These are phyloP conservation scores for Ceuthmochares aereus DNA, from an alignment of 2,113 vertebrate species.

Conservation along the genomic window DNA sequence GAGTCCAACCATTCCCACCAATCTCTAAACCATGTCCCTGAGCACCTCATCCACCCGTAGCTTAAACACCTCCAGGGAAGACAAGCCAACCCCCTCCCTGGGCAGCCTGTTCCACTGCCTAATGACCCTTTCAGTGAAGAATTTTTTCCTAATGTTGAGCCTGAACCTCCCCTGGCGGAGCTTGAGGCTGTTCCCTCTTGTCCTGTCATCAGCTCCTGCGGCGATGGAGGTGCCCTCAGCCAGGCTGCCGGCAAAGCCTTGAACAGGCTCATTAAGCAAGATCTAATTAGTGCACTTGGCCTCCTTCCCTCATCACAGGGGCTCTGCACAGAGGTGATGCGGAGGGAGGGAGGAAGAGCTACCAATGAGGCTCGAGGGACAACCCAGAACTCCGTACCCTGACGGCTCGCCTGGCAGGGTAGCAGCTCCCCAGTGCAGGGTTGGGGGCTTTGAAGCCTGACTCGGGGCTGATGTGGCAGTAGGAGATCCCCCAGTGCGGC, in stretches of 20 bases:
- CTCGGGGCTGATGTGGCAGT: not conserved
- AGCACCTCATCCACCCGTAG: too few species aligned
- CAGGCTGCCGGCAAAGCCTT: not conserved
- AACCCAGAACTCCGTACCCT: not conserved
- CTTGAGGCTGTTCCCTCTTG: too few species aligned
- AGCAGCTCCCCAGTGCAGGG: not conserved
- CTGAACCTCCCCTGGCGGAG: too few species aligned
- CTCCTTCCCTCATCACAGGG: not conserved
- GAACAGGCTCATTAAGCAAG: not conserved
- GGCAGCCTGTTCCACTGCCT: too few species aligned
- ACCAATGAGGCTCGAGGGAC: rapidly evolving
- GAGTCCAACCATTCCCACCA: too few species aligned
- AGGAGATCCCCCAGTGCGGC: not conserved
- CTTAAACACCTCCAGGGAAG: too few species aligned
- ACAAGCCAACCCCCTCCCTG: too few species aligned
- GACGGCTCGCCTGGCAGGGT: not conserved
- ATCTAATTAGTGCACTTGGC: not conserved
- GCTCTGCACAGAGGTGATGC: not conserved
- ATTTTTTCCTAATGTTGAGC: too few species aligned
- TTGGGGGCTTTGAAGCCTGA: rapidly evolving
- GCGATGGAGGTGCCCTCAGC: not conserved
- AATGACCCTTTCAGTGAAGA: too few species aligned
- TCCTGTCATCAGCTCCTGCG: rapidly evolving
- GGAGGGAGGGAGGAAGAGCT: not conserved
- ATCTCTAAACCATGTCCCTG: too few species aligned